A percentile compares a stretch with the other conserved stretches of the same genome.
Conservation (phyloP, 1,140 invertebrate genomes). For the Saxidomus purpurata region DNA sequence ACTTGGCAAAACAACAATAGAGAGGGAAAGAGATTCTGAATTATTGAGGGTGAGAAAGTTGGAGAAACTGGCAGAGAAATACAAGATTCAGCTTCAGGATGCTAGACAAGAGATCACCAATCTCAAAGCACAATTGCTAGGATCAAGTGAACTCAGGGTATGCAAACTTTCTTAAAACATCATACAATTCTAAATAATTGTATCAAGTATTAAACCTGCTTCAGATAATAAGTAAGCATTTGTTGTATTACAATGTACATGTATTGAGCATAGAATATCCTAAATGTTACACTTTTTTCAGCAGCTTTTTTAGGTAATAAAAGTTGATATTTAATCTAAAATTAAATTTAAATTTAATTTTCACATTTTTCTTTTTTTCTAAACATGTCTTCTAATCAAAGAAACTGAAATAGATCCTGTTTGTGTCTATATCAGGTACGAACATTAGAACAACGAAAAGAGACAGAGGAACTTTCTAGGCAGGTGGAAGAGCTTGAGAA, state of each 20-base stretch:
- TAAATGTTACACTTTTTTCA: too few species aligned
- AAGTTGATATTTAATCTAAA: too few species aligned
- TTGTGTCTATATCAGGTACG: constrained; percentile 75
- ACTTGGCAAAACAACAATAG: constrained; percentile 79
- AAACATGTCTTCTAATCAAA: too few species aligned
- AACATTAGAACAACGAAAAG: constrained; percentile 83
- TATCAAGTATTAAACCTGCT: too few species aligned
- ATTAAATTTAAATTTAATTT: too few species aligned
- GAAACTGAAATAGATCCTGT: too few species aligned
- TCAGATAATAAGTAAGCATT: too few species aligned
- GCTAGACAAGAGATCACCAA: constrained; percentile 82
- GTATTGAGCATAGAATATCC: too few species aligned
- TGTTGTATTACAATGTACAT: too few species aligned
- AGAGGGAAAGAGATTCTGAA: constrained; percentile 83
- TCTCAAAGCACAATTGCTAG: constrained; percentile 84
- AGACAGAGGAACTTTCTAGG: constrained; percentile 81
- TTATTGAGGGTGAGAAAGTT: constrained; percentile 80
- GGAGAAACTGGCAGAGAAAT: constrained; percentile 84
- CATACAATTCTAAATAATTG: too few species aligned
- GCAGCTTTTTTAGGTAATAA: too few species aligned
- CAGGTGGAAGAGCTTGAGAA: constrained; percentile 85
- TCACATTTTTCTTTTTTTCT: too few species aligned
- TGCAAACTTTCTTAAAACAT: constrained; percentile 35
- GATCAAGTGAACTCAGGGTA: constrained; percentile 84
- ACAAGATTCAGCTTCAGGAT: constrained; percentile 83